Percentiles rank a stretch among this genome's conserved stretches.
phyloP scores from a whole-genome alignment of 2,113 vertebrate genomes.

The Tinamus guttatus region DNA sequence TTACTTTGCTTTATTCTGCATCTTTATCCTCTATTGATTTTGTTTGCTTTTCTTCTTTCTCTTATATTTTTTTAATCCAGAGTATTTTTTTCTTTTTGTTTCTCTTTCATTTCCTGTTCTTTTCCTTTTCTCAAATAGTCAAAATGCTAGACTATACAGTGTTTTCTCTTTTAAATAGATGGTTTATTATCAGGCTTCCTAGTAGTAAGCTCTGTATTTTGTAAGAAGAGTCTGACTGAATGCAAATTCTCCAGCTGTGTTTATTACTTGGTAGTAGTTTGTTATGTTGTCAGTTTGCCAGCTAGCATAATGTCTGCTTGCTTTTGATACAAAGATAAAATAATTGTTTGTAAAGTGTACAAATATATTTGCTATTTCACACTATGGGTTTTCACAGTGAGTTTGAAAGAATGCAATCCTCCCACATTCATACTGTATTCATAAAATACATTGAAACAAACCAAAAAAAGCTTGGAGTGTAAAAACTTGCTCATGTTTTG shows the following conservation, averaged over 20 bases:
- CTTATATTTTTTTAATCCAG: neutral
- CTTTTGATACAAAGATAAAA: neutral
- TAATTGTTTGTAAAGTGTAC: neutral
- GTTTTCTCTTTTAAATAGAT: neutral
- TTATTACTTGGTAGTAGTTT: conserved; percentile 17
- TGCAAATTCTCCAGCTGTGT: conserved; percentile 35
- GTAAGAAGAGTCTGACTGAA: neutral
- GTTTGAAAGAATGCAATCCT: neutral
- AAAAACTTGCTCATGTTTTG: neutral
- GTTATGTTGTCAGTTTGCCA: conserved; percentile 3
- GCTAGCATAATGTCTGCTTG: neutral
- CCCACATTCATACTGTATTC: neutral
- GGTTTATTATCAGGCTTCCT: neutral
- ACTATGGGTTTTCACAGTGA: neutral
- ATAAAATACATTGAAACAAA: neutral
- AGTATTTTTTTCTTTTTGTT: neutral
- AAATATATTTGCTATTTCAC: neutral
- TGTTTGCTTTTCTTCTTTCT: neutral
- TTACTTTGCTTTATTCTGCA: neutral
- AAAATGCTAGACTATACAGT: neutral
- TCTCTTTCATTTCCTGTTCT: neutral
- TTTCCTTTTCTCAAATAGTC: neutral
- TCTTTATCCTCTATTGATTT: neutral
- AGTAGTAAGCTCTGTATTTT: neutral
- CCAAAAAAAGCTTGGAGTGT: neutral